Conservation (phyloP, 1,140 invertebrate genomes). For the Diorhabda elongata region DNA sequence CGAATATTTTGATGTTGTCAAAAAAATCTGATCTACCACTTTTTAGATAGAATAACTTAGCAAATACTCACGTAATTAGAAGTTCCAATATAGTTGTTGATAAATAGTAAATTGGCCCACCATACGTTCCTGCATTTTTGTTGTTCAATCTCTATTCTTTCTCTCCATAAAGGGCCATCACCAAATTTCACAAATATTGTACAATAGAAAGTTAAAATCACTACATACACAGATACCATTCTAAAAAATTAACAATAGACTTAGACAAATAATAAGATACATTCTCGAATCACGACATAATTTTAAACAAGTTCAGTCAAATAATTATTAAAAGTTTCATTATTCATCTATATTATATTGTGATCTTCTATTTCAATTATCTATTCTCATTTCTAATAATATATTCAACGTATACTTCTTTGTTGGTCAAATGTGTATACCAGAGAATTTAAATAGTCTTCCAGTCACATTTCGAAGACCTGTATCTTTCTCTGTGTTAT, state of each 20-base stretch:
- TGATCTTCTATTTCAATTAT: too few relatives aligned
- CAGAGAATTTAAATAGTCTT: too few relatives aligned
- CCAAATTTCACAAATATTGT: conserved; percentile 63
- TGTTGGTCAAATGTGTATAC: too few relatives aligned
- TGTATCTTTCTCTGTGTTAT: too few relatives aligned
- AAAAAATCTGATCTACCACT: neutral
- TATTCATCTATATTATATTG: too few relatives aligned
- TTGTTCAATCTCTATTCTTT: conserved; percentile 57
- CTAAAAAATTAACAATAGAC: conserved; percentile 45
- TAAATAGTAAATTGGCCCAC: conserved; percentile 81
- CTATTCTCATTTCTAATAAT: too few relatives aligned
- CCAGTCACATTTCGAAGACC: too few relatives aligned
- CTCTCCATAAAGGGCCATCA: conserved; percentile 64
- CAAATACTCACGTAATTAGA: conserved; percentile 56
- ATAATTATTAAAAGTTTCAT: too few relatives aligned
- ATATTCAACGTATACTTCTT: too few relatives aligned
- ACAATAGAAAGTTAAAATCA: conserved; percentile 66
- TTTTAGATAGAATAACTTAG: neutral
- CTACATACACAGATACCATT: conserved; percentile 64
- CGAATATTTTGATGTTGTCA: neutral
- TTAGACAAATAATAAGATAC: too few relatives aligned
- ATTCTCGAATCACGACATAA: too few relatives aligned
- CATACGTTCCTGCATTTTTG: conserved; percentile 66
- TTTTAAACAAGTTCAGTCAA: too few relatives aligned
- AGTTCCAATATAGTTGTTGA: conserved; percentile 76